These are phyloP conservation scores for Corbicula japonica DNA, from an alignment of 2,888 invertebrate species.

Conservation along the genomic window DNA sequence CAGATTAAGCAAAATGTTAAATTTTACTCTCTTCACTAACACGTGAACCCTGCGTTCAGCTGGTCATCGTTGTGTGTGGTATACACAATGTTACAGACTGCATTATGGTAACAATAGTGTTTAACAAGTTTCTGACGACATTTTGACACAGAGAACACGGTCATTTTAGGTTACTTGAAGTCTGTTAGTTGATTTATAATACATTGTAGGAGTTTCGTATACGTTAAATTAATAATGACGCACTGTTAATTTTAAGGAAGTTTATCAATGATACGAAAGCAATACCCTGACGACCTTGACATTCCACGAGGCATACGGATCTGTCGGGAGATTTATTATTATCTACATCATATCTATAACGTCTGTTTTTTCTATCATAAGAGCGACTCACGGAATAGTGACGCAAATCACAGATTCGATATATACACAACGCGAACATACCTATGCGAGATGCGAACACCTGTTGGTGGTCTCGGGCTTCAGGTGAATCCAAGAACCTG, in stretches of 20 bases:
- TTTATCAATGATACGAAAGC: too few species aligned
- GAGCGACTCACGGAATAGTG: constrained; percentile 11
- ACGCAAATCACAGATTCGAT: constrained; percentile 26
- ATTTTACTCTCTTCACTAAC: too few species aligned
- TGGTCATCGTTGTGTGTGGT: constrained; percentile 33
- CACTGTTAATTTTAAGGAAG: too few species aligned
- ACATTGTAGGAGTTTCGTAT: too few species aligned
- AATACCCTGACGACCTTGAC: too few species aligned
- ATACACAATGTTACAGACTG: constrained; percentile 8
- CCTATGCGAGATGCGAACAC: constrained; percentile 21
- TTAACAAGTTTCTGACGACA: constrained; percentile 8
- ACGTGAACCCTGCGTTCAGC: too few species aligned
- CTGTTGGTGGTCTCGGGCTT: constrained; percentile 50
- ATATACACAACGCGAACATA: constrained; percentile 31
- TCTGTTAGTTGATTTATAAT: too few species aligned
- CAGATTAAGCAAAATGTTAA: too few species aligned
- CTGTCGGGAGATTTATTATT: too few species aligned
- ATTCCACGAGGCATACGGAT: too few species aligned
- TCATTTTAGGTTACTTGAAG: constrained; percentile 32
- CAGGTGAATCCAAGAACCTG: constrained; percentile 3
- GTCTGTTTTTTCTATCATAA: constrained; percentile 3
- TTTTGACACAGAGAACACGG: constrained; percentile 1
- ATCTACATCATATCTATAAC: constrained; percentile 4
- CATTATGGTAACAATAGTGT: background rate
- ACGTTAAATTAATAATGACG: too few species aligned